Base-by-base conservation (phyloP, 2,888 invertebrate species). In the Drosophila melanosoma region DNA sequence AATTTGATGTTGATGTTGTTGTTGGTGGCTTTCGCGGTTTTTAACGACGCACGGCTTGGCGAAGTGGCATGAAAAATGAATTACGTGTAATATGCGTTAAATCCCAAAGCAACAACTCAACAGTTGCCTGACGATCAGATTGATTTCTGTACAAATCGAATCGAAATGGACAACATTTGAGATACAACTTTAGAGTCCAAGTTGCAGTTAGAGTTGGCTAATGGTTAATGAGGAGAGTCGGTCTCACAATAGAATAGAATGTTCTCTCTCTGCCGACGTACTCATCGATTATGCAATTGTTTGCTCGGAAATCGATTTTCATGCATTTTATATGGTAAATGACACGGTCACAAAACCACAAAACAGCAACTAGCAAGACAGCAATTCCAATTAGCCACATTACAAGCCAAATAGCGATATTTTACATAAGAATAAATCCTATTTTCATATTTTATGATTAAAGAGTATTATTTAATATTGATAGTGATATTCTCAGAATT, bases 81-180 rank as follows among this genome's bases (percentile, higher is more conserved):
- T 89, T 87, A 77, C 67, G 77, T 74, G 69, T 88, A 89, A 83
- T 88, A 71, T 77, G 82, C 87, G 84, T 89, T 83, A 81, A 85
- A 76, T 77, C 85, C 83, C 79, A 81, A 71, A 71, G 79, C 65
- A 52, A 71, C 64, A 71, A 69, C 58, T 49, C 11, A 48, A 57
- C 40, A 29, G 57, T 23, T 12, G 51, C 65, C 33, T 59, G 71
- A 75, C 51, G 74, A 72, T 60, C 71, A 74, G 89, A 85, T 89
- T 89, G 89, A 85, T 89, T 85, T 85, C 75, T 74, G 78, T 80
- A 80, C 87, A 84, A 89, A 85, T 89, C 85, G 84, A 89, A 84
- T 89, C 76, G 78, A 78, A 86, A 88, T 85, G 73, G 71, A 71
- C 59, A 72, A 69, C 71, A 73, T 74, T 83, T 64, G 57, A 63